phyloP scores from a whole-genome alignment of 2,797 vertebrate species.

The Schizopygopsis malacanthus region DNA sequence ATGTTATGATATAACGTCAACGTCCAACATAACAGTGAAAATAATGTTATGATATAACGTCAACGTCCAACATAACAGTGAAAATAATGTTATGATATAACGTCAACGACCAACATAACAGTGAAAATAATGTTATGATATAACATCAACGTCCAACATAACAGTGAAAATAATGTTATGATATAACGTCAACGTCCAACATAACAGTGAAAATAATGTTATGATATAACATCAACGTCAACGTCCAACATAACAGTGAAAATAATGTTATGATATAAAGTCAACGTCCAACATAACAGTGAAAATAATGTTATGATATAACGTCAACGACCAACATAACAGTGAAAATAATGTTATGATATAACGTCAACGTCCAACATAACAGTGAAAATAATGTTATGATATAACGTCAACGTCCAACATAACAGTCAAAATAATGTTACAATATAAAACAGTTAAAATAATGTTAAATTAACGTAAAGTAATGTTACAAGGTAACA shows the following conservation, averaged over 20 bases:
- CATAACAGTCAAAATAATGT: background rate
- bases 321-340: rapidly evolving
- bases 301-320: background rate
- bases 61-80: background rate
- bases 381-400: no score
- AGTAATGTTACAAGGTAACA: no score
- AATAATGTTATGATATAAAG: no score
- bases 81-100: no score
- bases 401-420: background rate
- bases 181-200: background rate
- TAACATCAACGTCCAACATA: background rate
- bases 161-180: background rate
- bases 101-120: no score
- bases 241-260: no score
- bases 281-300: background rate
- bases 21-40: no score
- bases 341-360: background rate
- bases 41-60: no score
- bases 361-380: background rate
- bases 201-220: background rate
- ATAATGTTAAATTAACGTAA: background rate
- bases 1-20: no score
- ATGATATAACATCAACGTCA: background rate
- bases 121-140: background rate
- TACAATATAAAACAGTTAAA: background rate